phyloP scores from a whole-genome alignment of 2,888 invertebrate genomes.

The Trissoscelio sp. region DNA sequence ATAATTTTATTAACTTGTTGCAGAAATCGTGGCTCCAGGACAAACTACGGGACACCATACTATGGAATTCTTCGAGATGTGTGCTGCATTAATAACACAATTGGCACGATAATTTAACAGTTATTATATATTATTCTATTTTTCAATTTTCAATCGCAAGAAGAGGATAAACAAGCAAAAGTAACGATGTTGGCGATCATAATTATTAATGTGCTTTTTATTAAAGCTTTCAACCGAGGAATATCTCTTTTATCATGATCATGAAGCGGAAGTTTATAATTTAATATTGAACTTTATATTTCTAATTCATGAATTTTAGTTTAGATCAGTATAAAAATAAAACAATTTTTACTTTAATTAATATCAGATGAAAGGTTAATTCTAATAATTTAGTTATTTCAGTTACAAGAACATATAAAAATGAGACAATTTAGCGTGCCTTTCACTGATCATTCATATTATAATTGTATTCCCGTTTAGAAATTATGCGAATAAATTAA shows the following conservation, averaged over 20 bases:
- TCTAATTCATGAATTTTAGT: too few relatives aligned
- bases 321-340: too few relatives aligned
- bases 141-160: background rate
- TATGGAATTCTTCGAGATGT: conserved; percentile 99
- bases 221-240: too few relatives aligned
- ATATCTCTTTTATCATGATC: too few relatives aligned
- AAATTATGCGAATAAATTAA: background rate
- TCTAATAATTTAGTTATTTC: background rate
- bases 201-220: too few relatives aligned
- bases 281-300: too few relatives aligned
- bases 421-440: background rate
- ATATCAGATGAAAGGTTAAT: background rate
- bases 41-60: conserved; percentile 92
- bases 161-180: background rate
- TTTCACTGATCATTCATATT: background rate
- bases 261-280: too few relatives aligned
- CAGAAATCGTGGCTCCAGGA: conserved; percentile 79
- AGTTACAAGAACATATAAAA: background rate
- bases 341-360: too few relatives aligned
- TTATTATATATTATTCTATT: background rate
- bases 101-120: conserved; percentile 91
- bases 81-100: conserved; percentile 98
- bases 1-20: too few relatives aligned
- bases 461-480: background rate
- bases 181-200: background rate